Evolutionary conservation across 1,140 invertebrate species (phyloP).

Genomic region (Spodoptera frugiperda): DNA sequence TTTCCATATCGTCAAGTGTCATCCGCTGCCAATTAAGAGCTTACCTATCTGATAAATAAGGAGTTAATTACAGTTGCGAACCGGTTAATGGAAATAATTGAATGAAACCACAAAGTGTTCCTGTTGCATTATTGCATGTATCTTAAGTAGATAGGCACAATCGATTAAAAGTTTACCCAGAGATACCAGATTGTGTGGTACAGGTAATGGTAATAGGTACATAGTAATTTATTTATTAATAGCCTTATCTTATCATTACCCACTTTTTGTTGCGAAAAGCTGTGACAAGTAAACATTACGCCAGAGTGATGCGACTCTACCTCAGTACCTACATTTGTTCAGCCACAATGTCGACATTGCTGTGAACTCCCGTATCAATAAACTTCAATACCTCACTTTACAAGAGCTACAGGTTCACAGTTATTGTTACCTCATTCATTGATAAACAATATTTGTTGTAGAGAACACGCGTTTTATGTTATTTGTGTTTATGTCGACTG

Average conservation of each 20-base stretch:
- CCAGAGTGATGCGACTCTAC: background rate
- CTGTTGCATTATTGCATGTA: background rate
- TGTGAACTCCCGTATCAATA: conserved; percentile 18
- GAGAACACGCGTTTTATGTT: background rate
- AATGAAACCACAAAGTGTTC: conserved; percentile 1
- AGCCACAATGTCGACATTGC: background rate
- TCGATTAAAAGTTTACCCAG: background rate
- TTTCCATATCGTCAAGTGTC: conserved; percentile 28
- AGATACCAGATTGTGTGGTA: background rate
- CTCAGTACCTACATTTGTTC: background rate
- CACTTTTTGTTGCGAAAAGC: conserved; percentile 4
- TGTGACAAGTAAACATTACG: background rate
- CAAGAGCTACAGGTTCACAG: background rate
- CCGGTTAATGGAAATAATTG: conserved; percentile 6
- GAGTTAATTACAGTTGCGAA: conserved; percentile 3
- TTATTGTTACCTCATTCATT: conserved; percentile 6
- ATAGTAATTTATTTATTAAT: background rate
- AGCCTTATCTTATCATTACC: conserved; percentile 4
- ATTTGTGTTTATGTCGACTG: background rate
- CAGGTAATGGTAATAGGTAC: background rate
- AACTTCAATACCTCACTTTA: background rate
- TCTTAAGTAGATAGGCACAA: no score
- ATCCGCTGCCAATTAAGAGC: conserved; percentile 9
- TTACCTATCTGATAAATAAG: conserved; percentile 11
- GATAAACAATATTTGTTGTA: background rate